Base-by-base conservation (phyloP, 2,113 vertebrate species). In the Halichoeres trimaculatus region DNA sequence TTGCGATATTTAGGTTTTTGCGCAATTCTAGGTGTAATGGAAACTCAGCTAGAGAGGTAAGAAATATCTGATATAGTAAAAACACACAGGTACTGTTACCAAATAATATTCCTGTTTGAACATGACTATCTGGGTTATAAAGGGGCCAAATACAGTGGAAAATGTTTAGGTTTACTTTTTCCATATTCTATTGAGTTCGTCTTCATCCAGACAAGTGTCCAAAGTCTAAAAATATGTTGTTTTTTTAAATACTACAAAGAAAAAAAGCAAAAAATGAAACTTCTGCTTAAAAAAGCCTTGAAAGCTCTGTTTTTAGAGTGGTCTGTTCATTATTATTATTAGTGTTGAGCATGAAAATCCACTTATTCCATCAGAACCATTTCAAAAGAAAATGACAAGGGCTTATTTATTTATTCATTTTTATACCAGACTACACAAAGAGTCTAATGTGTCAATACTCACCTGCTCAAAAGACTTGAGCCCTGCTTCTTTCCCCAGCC, bases 391-490 rank as follows among this genome's bases (percentile, higher is more conserved):
- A n/a, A n/a, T n/a, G n/a, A n/a, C n/a, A n/a, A n/a, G n/a, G n/a
- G n/a, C n/a, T n/a, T n/a, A n/a, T n/a, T n/a, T n/a, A n/a, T n/a
- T n/a, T n/a, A n/a, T n/a, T n/a, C n/a, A n/a, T n/a, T n/a, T n/a
- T n/a, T n/a, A n/a, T n/a, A n/a, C n/a, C n/a, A n/a, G n/a, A n/a
- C n/a, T n/a, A n/a, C n/a, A n/a, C n/a, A n/a, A n/a, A n/a, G n/a
- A n/a, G 5, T 55, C 17, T n/a, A 59, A 74, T 10, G 17, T 12
- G 26, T 10, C n/a, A 54, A 38, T 5, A 50, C 74, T 93, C 71
- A 99, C 98, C 95, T 99, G 98, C 86, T 99, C 98, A 90, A 99
- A 99, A 26, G 97, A 91, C 84, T 99, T 99, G 51, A 99, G 94
- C 75, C 97, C 97, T 40, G 90, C 84, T 17, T 97, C 96, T 86